Base-by-base conservation (phyloP, 1,140 invertebrate species). In the Cydia splendana region DNA sequence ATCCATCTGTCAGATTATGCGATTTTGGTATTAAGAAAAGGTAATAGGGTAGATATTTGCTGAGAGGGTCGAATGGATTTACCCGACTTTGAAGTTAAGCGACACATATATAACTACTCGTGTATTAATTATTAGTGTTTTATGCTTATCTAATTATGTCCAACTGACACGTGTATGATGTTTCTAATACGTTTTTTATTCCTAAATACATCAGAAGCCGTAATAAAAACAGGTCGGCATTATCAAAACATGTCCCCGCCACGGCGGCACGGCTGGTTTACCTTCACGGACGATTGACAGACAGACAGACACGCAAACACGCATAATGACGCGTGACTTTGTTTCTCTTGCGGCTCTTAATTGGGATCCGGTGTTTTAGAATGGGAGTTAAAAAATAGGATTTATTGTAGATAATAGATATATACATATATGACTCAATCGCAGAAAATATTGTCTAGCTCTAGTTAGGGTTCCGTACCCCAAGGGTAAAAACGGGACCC, bases 291-390 rank as follows among this genome's bases (percentile, higher is more conserved):
- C 86, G 79, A 88, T 90, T 91, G 51, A 82, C 80, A 65, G 81
- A 85, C 82, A 81, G 84, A 88, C 83, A 82, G 73, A 80, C 77
- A 71, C 77, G 73, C 76, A 81, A 82, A 82, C 81, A 77, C 77
- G 45, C 62, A 85, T 85, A 90, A 90, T 90, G 86, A 85, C 6
- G 78, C 89, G 86, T 87, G 82, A 87, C 88, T 83, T 78, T 85
- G 82, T 82, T 84, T 82, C 78, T 88, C 87, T 87, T 87, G 87
- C 83, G 83, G 83, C 83, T 86, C 88, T 92, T 92, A 91, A 92
- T 92, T 92, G 88, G 88, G 87, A 92, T 92, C 90, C 90, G 89
- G 88, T 87, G 88, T n/a, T 62, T 62, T 62, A 24, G 57, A 62
- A 62, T 24, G 57, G 57, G 57, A 62, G 20, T 24, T 48, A 62